A percentile compares a stretch with the other conserved stretches of the same genome.
Evolutionary conservation across 2,797 vertebrate genomes (phyloP).

Genomic region (Alcedo atthis): DNA sequence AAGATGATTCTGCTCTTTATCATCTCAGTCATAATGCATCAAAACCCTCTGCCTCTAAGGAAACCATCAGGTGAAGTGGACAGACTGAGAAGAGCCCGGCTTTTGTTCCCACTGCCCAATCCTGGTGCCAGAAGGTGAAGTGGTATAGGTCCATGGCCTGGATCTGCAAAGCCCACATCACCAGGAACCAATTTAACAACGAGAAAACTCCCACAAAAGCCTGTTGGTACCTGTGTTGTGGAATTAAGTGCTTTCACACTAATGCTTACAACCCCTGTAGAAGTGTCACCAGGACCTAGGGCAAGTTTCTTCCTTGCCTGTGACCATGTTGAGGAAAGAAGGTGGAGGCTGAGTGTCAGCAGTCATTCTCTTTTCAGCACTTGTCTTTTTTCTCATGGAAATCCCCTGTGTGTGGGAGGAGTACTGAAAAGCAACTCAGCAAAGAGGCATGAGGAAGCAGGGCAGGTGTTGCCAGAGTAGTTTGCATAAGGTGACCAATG

Average conservation of each 20-base stretch:
- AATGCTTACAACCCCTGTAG: background rate
- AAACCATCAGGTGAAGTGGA: background rate
- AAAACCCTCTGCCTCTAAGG: background rate
- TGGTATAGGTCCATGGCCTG: background rate
- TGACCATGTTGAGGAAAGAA: background rate
- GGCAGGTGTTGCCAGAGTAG: background rate
- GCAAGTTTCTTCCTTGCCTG: background rate
- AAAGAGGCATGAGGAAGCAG: background rate
- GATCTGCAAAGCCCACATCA: background rate
- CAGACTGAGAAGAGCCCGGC: background rate
- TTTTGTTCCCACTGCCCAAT: background rate
- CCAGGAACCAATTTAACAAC: background rate
- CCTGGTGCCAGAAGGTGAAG: background rate
- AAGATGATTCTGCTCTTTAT: accelerated
- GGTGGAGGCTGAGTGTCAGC: background rate
- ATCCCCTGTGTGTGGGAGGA: background rate
- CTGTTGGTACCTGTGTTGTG: background rate
- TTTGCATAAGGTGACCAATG: background rate
- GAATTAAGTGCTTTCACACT: background rate
- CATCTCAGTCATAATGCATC: background rate
- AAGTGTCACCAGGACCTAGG: background rate
- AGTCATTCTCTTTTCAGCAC: background rate
- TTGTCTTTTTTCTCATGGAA: background rate
- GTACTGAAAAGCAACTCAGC: background rate
- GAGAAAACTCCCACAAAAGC: background rate